Conservation (phyloP, 2,888 invertebrate genomes). For the Acleris sparsana region DNA sequence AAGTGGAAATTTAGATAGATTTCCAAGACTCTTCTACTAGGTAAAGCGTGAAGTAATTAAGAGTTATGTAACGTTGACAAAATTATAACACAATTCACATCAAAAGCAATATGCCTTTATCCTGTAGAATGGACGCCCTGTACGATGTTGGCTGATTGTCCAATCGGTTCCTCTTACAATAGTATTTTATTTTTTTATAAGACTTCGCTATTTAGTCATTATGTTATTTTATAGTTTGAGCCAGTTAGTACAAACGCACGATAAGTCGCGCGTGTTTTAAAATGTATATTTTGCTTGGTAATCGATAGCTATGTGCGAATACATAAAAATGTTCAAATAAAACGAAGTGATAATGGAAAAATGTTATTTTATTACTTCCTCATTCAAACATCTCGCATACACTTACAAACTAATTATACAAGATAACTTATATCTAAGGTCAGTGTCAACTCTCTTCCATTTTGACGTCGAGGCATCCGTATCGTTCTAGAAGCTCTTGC, state of each 20-base stretch:
- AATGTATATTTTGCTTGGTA: slow-evolving; percentile 67
- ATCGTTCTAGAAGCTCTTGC: slow-evolving; percentile 94
- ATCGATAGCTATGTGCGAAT: slow-evolving; percentile 51
- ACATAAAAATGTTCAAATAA: slow-evolving; percentile 57
- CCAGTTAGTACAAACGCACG: slow-evolving; percentile 24
- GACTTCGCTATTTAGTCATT: slow-evolving; percentile 27
- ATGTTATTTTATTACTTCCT: slow-evolving; percentile 27
- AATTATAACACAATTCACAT: too few species aligned
- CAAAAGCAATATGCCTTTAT: too few species aligned
- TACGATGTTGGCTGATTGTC: slow-evolving; percentile 35
- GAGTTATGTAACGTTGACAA: too few species aligned
- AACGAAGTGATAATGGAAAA: slow-evolving; percentile 34
- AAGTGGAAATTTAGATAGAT: too few species aligned
- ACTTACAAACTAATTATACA: slow-evolving; percentile 24
- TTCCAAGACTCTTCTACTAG: too few species aligned
- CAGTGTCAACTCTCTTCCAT: slow-evolving; percentile 66
- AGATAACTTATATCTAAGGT: background rate
- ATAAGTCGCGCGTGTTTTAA: slow-evolving; percentile 41
- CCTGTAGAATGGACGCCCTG: too few species aligned
- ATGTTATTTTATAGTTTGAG: slow-evolving; percentile 19
- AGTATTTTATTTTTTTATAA: slow-evolving; percentile 40
- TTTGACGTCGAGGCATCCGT: slow-evolving; percentile 84
- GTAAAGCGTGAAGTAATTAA: too few species aligned
- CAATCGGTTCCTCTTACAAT: slow-evolving; percentile 43
- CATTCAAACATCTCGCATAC: slow-evolving; percentile 32